Evolutionary conservation across 2,113 vertebrate genomes (phyloP), one percentile per base, ranked within the genome.

Genomic region (Phyllostomus discolor): DNA sequence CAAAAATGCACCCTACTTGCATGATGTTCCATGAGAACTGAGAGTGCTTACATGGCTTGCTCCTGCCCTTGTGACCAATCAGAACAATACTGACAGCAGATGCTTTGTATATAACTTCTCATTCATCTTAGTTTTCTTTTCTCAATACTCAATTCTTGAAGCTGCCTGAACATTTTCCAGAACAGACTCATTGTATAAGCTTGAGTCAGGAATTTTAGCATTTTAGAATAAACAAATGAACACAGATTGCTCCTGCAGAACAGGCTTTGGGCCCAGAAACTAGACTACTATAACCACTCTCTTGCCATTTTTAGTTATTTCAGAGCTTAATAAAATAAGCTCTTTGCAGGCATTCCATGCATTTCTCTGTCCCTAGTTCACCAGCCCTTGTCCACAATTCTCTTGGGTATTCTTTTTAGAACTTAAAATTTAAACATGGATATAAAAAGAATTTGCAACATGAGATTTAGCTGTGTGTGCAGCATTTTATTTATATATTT

Each of bases 401-500:
- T 96, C 96, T 91, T 57, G 92, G 72, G 96, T 82, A 95, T 97
- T 95, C 84, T 96, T 81, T 92, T 96, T 91, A 92, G 92, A 97
- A 97, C 88, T 97, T 96, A 94, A 95, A 97, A 93, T 95, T 97
- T 95, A 96, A 97, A 92, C 84, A 91, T 57, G 82, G 81, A 95
- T 94, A 93, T 70, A 90, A 94, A 96, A 96, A 95, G 90, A 94
- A 76, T 97, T 88, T 96, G 73, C 64, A 97, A 80, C 43, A 67
- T 91, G 91, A 89, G 85, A 92, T 89, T 96, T 95, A 88, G 90
- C 83, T 96, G 43, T 97, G 80, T 84, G 70, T 81, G 54, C 48
- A 73, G 28, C 66, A 70, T 89, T 96, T 92, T 94, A 92, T 92
- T 95, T 95, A 83, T 88, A 96, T 97, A 95, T 96, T 92, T 92